Evolutionary conservation across 1,140 invertebrate genomes (phyloP).

Genomic region (Cherax quadricarinatus): DNA sequence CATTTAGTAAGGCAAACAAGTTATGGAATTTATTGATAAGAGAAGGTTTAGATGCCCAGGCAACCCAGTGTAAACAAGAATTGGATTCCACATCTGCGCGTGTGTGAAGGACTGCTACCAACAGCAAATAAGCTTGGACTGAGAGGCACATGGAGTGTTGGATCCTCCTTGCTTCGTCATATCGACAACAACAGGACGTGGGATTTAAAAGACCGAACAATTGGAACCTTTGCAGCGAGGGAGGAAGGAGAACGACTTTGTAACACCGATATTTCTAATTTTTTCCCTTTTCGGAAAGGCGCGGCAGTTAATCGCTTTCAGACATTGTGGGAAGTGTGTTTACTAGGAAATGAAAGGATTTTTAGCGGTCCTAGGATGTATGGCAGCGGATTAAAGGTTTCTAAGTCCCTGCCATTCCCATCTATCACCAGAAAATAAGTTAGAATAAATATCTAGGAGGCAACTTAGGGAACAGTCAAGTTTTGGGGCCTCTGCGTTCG

Average conservation of each 20-base stretch:
- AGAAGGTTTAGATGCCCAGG: neutral
- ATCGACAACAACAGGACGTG: slow-evolving; percentile 1
- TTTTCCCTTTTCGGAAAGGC: neutral
- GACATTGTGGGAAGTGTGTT: no score
- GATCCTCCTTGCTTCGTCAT: neutral
- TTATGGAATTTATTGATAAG: no score
- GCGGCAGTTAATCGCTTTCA: neutral
- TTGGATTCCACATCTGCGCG: neutral
- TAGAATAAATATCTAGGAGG: neutral
- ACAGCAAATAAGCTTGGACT: neutral
- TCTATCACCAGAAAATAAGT: neutral
- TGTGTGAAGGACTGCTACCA: no score
- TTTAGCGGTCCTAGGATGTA: no score
- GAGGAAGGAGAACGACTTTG: neutral
- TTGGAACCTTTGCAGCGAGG: neutral
- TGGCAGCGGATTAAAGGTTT: no score
- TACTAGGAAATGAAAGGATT: no score
- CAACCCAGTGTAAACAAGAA: neutral
- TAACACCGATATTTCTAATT: neutral
- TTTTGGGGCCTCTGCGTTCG: neutral
- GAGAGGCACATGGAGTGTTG: neutral
- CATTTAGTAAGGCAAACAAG: no score
- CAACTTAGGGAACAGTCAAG: neutral
- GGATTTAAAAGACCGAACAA: slow-evolving; percentile 8
- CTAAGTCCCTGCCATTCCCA: neutral